These are phyloP conservation scores for Chrysolina oricalcia DNA, from an alignment of 2,888 invertebrate genomes.

Conservation along the genomic window DNA sequence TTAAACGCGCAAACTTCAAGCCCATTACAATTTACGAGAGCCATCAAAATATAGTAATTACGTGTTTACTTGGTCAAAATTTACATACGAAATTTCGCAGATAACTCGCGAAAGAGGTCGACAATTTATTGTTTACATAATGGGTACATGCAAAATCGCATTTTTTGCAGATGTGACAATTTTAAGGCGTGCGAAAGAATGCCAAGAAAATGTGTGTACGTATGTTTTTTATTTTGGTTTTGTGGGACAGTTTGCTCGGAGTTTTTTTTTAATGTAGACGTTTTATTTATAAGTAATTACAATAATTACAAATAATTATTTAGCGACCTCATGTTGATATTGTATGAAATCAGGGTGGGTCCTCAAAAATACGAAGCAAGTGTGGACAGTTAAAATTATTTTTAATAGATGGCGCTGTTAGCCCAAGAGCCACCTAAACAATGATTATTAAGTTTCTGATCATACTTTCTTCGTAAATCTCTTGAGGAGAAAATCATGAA, in stretches of 20 bases:
- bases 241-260: background rate
- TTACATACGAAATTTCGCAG: constrained; percentile 39
- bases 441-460: no score
- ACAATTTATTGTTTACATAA: constrained; percentile 27
- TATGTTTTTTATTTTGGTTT: background rate
- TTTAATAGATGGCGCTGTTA: no score
- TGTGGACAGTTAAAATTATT: no score
- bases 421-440: no score
- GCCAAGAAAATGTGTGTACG: background rate
- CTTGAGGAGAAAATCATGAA: no score
- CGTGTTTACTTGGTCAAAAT: constrained; percentile 34
- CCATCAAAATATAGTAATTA: constrained; percentile 22
- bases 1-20: background rate
- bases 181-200: constrained; percentile 18
- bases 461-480: no score
- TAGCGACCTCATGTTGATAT: no score
- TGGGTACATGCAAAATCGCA: constrained; percentile 2
- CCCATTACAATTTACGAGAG: constrained; percentile 2
- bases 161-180: constrained; percentile 5
- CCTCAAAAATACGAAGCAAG: no score
- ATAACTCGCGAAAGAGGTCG: constrained; percentile 37
- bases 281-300: no score
- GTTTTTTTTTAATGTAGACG: background rate
- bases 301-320: no score
- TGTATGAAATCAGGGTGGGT: no score